These are phyloP conservation scores for Drosophila mimetica DNA, from an alignment of 2,888 invertebrate genomes.

Conservation along the genomic window DNA sequence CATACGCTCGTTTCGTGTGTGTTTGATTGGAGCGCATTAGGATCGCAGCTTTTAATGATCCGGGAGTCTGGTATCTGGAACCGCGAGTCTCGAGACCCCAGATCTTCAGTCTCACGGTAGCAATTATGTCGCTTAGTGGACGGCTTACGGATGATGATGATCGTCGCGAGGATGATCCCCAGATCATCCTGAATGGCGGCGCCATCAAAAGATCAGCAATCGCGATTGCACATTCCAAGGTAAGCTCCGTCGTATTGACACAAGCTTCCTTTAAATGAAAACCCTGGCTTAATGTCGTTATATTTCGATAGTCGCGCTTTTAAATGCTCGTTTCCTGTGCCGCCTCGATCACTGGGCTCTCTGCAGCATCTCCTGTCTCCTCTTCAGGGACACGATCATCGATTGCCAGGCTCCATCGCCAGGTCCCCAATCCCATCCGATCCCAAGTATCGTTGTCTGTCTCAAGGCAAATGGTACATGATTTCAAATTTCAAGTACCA, in stretches of 20 bases:
- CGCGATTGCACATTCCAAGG: slow-evolving; percentile 69
- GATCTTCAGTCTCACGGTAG: slow-evolving; percentile 68
- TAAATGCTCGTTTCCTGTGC: slow-evolving; percentile 78
- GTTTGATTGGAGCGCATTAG: slow-evolving; percentile 82
- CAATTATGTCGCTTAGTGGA: slow-evolving; percentile 79
- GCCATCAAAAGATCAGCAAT: slow-evolving; percentile 73
- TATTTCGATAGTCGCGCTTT: slow-evolving; percentile 78
- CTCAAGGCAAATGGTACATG: slow-evolving; percentile 80
- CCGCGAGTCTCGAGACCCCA: slow-evolving; percentile 4
- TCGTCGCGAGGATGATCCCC: slow-evolving; percentile 27
- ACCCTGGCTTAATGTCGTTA: slow-evolving; percentile 65
- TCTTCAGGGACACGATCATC: slow-evolving; percentile 74
- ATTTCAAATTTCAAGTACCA: slow-evolving; percentile 81
- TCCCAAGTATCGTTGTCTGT: slow-evolving; percentile 39
- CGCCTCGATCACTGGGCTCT: slow-evolving; percentile 25
- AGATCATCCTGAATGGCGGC: slow-evolving; percentile 57
- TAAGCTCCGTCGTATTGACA: slow-evolving; percentile 70
- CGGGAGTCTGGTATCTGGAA: slow-evolving; percentile 39
- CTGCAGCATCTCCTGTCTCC: slow-evolving; percentile 24
- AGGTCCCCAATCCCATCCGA: slow-evolving; percentile 26
- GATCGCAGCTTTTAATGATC: slow-evolving; percentile 71
- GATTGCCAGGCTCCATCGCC: slow-evolving; percentile 39
- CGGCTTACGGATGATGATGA: slow-evolving; percentile 49
- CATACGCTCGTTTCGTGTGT: slow-evolving; percentile 83
- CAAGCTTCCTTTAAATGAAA: slow-evolving; percentile 76